Base-by-base conservation (phyloP, 2,113 vertebrate species). In the Nanorana parkeri region DNA sequence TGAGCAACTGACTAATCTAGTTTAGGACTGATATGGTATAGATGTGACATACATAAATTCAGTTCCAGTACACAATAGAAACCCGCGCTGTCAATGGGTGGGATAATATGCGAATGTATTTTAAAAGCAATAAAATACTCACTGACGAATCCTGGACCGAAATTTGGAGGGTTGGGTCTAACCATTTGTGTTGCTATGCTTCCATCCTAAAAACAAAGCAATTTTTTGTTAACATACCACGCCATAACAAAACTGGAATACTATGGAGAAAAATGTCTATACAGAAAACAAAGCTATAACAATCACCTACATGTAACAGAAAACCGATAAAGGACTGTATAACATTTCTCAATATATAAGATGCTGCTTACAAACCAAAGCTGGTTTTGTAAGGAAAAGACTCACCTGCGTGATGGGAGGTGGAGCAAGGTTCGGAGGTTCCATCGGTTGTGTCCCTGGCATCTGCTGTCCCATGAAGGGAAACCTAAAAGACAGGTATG, bases 101-200 rank as follows among this genome's bases (percentile, higher is more conserved):
- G 13, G 3, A 47, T 4, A 36, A 4, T 47, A 41, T 41, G 41
- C 41, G 8, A 41, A 10, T 41, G 8, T 41, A 47, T 47, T 47
- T 47, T 13, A 47, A 47, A 47, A 15, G 5, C 11, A 15, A 64
- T 74, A 76, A 74, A 81, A 88, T 93, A 97, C 97, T 98, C 93
- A 99, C 98, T 97, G 91, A 94, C 91, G 90, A 97, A 97, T 84
- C 96, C 96, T 19, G 96, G 92, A 84, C 95, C 95, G 84, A 96
- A 97, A 90, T 83, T 98, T 80, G 97, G 97, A 83, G 97, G 96
- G 88, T 90, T 96, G 47, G 96, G 97, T n/a, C 95, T 93, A 63
- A 94, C 92, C 90, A 96, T 89, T 87, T 94, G 97, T 88, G 95
- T 90, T 75, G 92, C 90, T 85, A 95, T 77, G 90, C 91, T 96